A percentile compares a stretch with the other conserved stretches of the same genome.
Conservation (phyloP, 2,888 invertebrate genomes). For the Mythimna vitellina region DNA sequence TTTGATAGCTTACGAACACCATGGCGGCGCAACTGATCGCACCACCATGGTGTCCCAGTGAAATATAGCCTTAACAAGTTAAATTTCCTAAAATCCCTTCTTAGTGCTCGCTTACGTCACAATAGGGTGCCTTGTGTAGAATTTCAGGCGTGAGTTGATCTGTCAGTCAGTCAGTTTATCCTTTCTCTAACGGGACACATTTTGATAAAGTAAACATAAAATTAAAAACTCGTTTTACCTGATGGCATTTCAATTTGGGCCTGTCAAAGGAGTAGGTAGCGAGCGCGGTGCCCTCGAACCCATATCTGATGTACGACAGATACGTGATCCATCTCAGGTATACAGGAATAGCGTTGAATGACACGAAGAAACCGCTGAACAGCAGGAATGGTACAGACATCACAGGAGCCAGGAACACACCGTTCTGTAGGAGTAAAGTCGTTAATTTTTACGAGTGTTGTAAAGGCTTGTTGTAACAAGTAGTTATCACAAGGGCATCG, state of each 20-base stretch:
- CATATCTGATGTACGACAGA: constrained; percentile 98
- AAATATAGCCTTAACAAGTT: no score
- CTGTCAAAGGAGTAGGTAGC: constrained; percentile 97
- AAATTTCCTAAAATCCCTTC: no score
- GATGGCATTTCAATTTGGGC: constrained; percentile 94
- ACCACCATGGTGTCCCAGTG: no score
- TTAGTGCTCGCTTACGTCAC: no score
- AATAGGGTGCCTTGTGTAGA: no score
- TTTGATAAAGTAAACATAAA: no score
- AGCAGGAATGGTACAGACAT: constrained; percentile 99
- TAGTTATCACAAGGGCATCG: not conserved
- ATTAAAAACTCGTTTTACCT: constrained; percentile 80
- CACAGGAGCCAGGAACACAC: constrained; percentile 98
- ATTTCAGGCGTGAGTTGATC: no score
- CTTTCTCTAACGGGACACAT: not conserved
- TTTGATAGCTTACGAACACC: no score
- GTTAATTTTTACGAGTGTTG: not conserved
- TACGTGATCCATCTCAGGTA: constrained; percentile 99
- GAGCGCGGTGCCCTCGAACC: constrained; percentile 98
- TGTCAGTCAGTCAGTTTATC: no score
- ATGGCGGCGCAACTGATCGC: no score
- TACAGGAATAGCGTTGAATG: constrained; percentile 98
- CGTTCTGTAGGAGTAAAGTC: constrained; percentile 92
- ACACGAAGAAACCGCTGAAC: constrained; percentile 99
- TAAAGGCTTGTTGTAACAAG: not conserved